Base-by-base conservation (phyloP, 2,797 vertebrate species). In the Echeneis naucrates region DNA sequence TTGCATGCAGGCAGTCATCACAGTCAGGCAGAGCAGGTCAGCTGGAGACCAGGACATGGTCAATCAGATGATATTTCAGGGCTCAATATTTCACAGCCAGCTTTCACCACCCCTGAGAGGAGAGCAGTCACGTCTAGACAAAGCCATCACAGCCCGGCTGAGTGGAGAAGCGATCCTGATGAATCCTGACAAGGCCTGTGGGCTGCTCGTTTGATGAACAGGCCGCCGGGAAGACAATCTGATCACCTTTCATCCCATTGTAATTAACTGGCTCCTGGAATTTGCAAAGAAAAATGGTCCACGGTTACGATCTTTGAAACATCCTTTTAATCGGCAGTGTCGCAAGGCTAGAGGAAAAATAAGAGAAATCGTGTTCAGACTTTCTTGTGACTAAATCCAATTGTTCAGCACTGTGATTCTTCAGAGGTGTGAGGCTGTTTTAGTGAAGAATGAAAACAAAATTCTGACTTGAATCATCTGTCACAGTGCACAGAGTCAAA, bases 391-490 rank as follows among this genome's bases (percentile, higher is more conserved):
- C 68, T 14, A 7, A 23, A 65, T 75, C 47, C 45, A 33, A 44
- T 77, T 76, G 57, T 77, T 77, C 40, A 21, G 26, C 5, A 32
- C 30, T 26, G 59, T 33, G 74, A 58, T 68, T 47, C 24, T 26
- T 42, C 27, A 0, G 57, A 33, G 69, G 72, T 73, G 24, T 4
- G 9, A 73, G 76, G 72, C 69, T 51, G 44, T 24, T 70, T 48
- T 44, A 23, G n/a, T 32, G 63, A 26, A 54, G 72, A 80, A 77
- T 32, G 45, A 80, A 63, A n/a, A n/a, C n/a, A n/a, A n/a, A n/a
- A n/a, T n/a, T n/a, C n/a, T n/a, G n/a, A n/a, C n/a, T n/a, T 32
- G 45, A 80, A 63, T 89, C 82, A 84, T 89, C 80, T 86, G 83
- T 86, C 81, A 77, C 63, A 38, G 53, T 82, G 72, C 76, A 74